Evolutionary conservation across 2,888 invertebrate species (phyloP).

Genomic region (Kuschelorhynchus macadamiae): DNA sequence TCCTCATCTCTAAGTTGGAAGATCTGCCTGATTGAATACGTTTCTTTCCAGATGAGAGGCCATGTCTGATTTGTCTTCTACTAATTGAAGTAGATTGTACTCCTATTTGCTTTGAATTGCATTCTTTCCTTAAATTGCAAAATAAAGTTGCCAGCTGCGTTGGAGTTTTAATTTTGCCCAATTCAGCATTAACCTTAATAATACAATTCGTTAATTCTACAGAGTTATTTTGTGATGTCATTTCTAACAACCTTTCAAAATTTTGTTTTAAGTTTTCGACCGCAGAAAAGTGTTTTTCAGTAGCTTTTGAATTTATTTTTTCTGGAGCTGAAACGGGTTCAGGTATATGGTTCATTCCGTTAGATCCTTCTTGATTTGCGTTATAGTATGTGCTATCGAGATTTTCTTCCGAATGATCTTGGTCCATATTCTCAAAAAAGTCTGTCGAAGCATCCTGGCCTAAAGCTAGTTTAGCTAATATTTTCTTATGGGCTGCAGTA

Average conservation of each 20-base stretch:
- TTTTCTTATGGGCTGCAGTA: no score
- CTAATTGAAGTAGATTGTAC: conserved; percentile 10
- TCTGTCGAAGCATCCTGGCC: neutral
- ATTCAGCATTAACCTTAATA: conserved; percentile 18
- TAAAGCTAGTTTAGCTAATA: conserved; percentile 11
- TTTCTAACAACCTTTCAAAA: conserved; percentile 18
- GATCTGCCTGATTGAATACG: conserved; percentile 6
- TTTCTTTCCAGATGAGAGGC: neutral
- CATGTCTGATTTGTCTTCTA: conserved; percentile 7
- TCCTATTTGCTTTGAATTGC: conserved; percentile 11
- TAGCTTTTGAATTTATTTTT: conserved; percentile 6
- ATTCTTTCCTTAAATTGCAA: conserved; percentile 19
- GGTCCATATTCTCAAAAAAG: no score
- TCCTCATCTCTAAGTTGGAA: conserved; percentile 15
- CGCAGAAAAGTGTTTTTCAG: conserved; percentile 15
- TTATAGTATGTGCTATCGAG: conserved; percentile 9
- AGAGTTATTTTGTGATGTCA: conserved; percentile 16
- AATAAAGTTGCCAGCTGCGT: conserved; percentile 3
- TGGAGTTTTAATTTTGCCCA: conserved; percentile 15
- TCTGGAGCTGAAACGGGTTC: conserved; percentile 15
- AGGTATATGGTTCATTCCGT: conserved; percentile 10
- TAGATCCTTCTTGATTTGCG: conserved; percentile 9
- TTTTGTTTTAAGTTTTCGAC: conserved; percentile 14
- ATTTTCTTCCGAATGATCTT: conserved; percentile 16
- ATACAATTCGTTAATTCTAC: conserved; percentile 18